These are phyloP conservation scores for Lasaia peninsularis DNA, from an alignment of 1,140 invertebrate species.

Conservation along the genomic window DNA sequence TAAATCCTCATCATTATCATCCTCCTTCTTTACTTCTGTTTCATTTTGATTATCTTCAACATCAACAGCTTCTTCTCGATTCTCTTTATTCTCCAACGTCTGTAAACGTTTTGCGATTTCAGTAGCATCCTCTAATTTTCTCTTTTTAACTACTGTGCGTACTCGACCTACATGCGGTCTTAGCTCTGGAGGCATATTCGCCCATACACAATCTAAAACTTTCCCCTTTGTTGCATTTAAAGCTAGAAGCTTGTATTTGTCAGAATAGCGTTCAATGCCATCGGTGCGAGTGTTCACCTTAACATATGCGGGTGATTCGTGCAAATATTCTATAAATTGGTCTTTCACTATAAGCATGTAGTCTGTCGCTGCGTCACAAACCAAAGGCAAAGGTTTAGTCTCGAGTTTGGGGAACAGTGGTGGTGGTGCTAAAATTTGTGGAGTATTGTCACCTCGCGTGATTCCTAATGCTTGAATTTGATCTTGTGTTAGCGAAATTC, in stretches of 20 bases:
- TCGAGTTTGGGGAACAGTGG: constrained; percentile 74
- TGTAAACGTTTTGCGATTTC: constrained; percentile 65
- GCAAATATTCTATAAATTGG: constrained; percentile 72
- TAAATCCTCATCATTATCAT: constrained; percentile 63
- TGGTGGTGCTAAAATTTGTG: constrained; percentile 58
- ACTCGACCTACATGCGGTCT: constrained; percentile 48
- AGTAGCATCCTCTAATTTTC: constrained; percentile 58
- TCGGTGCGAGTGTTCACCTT: constrained; percentile 54
- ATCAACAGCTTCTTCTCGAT: constrained; percentile 37
- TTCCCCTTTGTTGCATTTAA: constrained; percentile 61
- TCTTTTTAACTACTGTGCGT: constrained; percentile 38
- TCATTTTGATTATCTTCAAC: constrained; percentile 48
- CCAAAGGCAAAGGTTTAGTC: constrained; percentile 60
- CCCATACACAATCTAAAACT: constrained; percentile 60
- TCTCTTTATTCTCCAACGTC: constrained; percentile 69
- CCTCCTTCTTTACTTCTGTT: constrained; percentile 48
- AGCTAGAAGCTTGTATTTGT: constrained; percentile 73
- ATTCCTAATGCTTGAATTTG: constrained; percentile 69
- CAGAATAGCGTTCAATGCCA: constrained; percentile 72
- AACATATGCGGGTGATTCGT: constrained; percentile 70
- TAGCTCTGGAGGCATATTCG: constrained; percentile 65
- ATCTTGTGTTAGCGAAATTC: constrained; percentile 65
- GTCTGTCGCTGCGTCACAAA: constrained; percentile 65
- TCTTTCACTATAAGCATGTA: constrained; percentile 74
- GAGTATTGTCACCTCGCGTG: constrained; percentile 57